Evolutionary conservation across 2,113 vertebrate genomes (phyloP).

Genomic region (Hoplias malabaricus): DNA sequence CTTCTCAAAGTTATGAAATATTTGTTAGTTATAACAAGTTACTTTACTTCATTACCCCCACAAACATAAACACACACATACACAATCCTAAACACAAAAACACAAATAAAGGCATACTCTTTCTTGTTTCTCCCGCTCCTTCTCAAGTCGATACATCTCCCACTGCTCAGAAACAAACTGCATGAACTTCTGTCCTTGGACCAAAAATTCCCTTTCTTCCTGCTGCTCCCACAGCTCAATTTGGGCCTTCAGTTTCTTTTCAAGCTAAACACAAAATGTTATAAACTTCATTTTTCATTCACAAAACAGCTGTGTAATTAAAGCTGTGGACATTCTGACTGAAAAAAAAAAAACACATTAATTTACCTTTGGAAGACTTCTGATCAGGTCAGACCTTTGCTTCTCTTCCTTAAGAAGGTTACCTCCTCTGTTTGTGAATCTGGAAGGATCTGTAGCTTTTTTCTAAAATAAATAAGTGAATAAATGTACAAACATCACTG

Average conservation of each 20-base stretch:
- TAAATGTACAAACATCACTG: not conserved
- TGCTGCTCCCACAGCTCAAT: constrained; percentile 83
- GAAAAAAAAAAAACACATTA: not conserved
- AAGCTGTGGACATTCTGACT: not conserved
- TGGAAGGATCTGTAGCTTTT: constrained; percentile 84
- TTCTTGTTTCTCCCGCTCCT: constrained; percentile 86
- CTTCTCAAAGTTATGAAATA: no score
- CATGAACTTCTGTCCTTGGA: constrained; percentile 86
- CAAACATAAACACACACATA: not conserved
- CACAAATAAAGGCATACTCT: constrained; percentile 70
- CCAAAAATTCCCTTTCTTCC: constrained; percentile 73
- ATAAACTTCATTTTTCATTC: not conserved
- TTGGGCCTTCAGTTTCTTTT: constrained; percentile 82
- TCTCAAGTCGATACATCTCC: constrained; percentile 80
- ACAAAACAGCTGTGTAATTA: no score
- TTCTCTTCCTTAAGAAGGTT: constrained; percentile 94
- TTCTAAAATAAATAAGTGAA: constrained; percentile 54
- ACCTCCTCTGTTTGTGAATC: constrained; percentile 89
- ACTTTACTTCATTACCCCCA: no score
- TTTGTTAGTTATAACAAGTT: no score
- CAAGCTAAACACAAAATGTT: constrained; percentile 72
- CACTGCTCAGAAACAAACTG: constrained; percentile 84
- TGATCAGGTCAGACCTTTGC: constrained; percentile 84
- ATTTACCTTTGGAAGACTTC: constrained; percentile 84
- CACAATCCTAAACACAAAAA: not conserved